Evolutionary conservation across 2,797 vertebrate species (phyloP), one percentile per base, ranked within the genome.

Genomic region (Coendou prehensilis): DNA sequence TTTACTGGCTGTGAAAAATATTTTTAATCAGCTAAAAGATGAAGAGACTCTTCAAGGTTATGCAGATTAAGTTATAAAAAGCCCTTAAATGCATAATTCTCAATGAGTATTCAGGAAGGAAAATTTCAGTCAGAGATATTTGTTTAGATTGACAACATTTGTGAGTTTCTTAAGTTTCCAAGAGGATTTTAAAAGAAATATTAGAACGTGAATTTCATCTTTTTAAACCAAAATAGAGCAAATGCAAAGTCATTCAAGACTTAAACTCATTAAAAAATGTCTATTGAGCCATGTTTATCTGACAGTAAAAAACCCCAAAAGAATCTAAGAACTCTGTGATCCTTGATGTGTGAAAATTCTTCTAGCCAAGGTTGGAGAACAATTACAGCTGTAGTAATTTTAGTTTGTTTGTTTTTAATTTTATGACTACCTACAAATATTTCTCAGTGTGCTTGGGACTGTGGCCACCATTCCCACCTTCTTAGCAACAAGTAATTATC

Each of bases 1-100:
- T 98, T 98, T 97, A 96, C 47, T 52, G 93, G 86, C 81, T 98
- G 94, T 98, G 98, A 98, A 98, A 98, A 98, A 97, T 97, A 95
- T 93, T 98, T 98, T 98, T 98, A 98, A 98, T 98, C 98, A 97
- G 79, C 94, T 98, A 97, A 96, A 98, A 82, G 94, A 97, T 97
- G 96, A 98, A 97, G 94, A 98, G 69, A 97, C 73, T 98, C 91
- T 98, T 98, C 98, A 98, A 98, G 98, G 98, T 98, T 98, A 98
- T 98, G 95, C 87, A 98, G 95, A 98, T 97, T 93, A 97, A 95
- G 64, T 98, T 96, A 95, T 97, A 81, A 98, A 97, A 98, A 88
- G 79, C 67, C 69, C 47, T 93, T 97, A 88, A 91, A 98, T 97
- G 79, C 75, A 59, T 45, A 95, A 91, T 98, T 83, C 30, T 94